These are phyloP conservation scores for Helarctos malayanus DNA, from an alignment of 2,797 vertebrate species.

Conservation along the genomic window DNA sequence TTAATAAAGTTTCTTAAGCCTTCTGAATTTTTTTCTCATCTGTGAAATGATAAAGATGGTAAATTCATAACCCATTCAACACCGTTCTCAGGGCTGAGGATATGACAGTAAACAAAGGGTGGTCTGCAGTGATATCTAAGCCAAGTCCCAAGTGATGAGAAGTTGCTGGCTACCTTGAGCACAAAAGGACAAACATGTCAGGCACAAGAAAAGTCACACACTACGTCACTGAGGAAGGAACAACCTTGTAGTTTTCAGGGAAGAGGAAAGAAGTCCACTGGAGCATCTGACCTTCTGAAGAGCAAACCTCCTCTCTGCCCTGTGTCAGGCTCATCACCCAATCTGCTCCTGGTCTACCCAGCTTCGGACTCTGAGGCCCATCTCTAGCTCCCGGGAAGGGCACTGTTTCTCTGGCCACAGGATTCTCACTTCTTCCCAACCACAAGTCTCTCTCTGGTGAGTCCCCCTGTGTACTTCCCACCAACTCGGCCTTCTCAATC, in stretches of 20 bases:
- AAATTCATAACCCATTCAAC: background rate
- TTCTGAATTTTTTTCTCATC: background rate
- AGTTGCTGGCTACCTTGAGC: background rate
- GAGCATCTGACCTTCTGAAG: background rate
- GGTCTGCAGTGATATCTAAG: background rate
- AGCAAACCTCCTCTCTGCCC: background rate
- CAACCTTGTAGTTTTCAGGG: background rate
- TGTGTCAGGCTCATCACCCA: background rate
- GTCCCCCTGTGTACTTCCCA: background rate
- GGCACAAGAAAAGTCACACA: background rate
- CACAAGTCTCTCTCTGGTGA: background rate
- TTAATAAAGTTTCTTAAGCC: background rate
- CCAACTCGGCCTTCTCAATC: background rate
- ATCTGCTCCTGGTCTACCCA: background rate
- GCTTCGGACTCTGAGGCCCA: background rate
- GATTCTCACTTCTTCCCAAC: background rate
- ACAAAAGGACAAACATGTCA: background rate
- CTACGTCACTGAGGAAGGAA: background rate
- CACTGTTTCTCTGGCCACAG: background rate
- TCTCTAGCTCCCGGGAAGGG: background rate
- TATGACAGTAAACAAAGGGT: background rate
- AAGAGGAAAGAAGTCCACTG: background rate
- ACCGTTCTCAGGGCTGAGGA: background rate
- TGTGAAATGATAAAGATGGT: background rate
- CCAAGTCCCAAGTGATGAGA: background rate